Evolutionary conservation across 2,797 vertebrate genomes (phyloP), one percentile per base, ranked within the genome.

Genomic region (Liparis tanakae): DNA sequence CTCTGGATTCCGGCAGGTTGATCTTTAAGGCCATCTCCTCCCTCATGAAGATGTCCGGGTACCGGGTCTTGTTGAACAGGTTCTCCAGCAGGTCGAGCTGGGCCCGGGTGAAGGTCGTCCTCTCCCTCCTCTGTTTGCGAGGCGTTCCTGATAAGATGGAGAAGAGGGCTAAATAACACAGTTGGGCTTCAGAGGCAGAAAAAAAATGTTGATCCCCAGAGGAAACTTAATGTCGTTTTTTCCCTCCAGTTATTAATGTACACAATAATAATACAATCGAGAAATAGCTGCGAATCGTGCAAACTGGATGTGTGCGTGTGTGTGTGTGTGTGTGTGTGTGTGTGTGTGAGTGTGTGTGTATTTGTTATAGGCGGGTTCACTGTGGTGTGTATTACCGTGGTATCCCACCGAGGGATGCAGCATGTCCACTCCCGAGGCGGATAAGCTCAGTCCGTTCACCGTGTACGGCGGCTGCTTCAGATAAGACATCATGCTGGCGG

Each of bases 401-500:
- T 98, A 98, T 83, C 96, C 96, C 84, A 98, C 96, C 17, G 97
- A 97, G 6, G 97, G 97, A 36, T 99, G 97, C 74, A 98, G 94
- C 83, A 99, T 91, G 87, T 99, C 97, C 97, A 98, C 96, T 76
- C 96, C 96, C 55, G 97, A 96, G 85, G 96, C 95, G 85, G 96
- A 96, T 91, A 98, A 93, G 76, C 97, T 97, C 92, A 99, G 95
- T 79, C 97, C 97, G 93, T 98, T 98, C 91, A 98, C 95, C 85
- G 97, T 94, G 57, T 98, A 99, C 93, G 97, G 97, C 87, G 97
- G 95, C 94, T 98, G 97, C 94, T 98, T 98, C 92, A 98, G 91
- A 95, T 98, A 99, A 93, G 97, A 97, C 97, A 99, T 98, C 97
- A 99, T 98, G 94, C 93, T 97, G 95, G 95, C 93, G 85, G 92